Evolutionary conservation across 2,888 invertebrate genomes (phyloP), one percentile per base, ranked within the genome.

Genomic region (Apeira syringaria): DNA sequence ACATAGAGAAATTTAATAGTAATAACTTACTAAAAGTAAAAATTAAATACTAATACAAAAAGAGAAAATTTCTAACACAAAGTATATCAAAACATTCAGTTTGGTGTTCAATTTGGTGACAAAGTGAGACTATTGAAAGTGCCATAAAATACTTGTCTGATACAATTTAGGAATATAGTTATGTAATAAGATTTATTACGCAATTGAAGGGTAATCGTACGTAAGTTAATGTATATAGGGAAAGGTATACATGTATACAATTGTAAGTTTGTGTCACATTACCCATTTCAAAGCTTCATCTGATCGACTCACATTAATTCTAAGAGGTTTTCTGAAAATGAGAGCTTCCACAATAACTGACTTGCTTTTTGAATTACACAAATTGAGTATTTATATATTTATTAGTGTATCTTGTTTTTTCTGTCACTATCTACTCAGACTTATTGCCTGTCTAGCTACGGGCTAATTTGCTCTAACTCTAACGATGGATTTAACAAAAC

Each of bases 361-460:
- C 25, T n/a, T 41, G 44, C 37, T 44, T 47, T 33, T 15, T 27
- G 30, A 24, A 38, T 34, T 34, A 37, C 13, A 27, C 24, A 31
- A 34, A 12, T 39, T 30, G 30, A 38, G 37, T 25, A 36, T 42
- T 41, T 50, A 30, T 26, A 27, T 32, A 37, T 43, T 28, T 32
- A 22, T 33, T 11, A 9, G 29, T 44, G 44, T 44, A 25, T 20
- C 5, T 20, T 20, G 44, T 49, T 34, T 46, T 39, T 17, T 5
- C 43, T 37, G 22, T 37, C 32, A 10, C 39, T 46, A 46, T 70
- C 74, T 76, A 79, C 64, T 61, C 58, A 63, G 57, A 62, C 64
- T 58, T 58, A 64, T 56, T 48, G 61, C 46, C 59, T 64, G 53
- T 59, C 65, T 68, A 76, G 50, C 69, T 75, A 74, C 74, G 33